Conservation (phyloP, 1,140 invertebrate species). For the Periplaneta americana region DNA sequence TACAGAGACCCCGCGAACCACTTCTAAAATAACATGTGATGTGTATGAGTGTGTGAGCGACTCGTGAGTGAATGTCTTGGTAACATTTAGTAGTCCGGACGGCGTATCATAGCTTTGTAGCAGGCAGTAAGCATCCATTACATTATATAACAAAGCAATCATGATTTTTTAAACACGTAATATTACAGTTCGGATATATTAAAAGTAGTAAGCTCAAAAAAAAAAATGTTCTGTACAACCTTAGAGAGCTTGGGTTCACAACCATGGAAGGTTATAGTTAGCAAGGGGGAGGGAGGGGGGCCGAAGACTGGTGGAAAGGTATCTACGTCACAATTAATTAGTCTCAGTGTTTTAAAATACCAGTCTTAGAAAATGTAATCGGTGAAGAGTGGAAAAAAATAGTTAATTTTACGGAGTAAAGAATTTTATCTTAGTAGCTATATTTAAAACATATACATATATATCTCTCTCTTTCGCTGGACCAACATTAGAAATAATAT, state of each 20-base stretch:
- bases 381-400: neutral
- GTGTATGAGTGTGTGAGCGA: neutral
- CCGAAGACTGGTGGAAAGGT: neutral
- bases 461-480: neutral
- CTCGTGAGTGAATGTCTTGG: neutral
- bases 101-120: neutral
- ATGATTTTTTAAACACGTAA: neutral
- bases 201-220: neutral
- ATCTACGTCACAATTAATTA: neutral
- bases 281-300: neutral
- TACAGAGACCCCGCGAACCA: neutral
- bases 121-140: neutral
- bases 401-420: neutral
- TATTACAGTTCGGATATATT: neutral
- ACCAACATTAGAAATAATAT: neutral
- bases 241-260: neutral
- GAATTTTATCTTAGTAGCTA: neutral
- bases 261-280: neutral
- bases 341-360: neutral
- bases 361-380: neutral
- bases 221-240: too few relatives aligned
- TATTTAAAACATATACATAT: neutral
- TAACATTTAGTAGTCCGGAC: neutral
- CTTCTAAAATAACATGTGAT: neutral
- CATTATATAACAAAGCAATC: neutral